These are phyloP conservation scores for Magallana ariakensis DNA, from an alignment of 1,140 invertebrate genomes.

Conservation along the genomic window DNA sequence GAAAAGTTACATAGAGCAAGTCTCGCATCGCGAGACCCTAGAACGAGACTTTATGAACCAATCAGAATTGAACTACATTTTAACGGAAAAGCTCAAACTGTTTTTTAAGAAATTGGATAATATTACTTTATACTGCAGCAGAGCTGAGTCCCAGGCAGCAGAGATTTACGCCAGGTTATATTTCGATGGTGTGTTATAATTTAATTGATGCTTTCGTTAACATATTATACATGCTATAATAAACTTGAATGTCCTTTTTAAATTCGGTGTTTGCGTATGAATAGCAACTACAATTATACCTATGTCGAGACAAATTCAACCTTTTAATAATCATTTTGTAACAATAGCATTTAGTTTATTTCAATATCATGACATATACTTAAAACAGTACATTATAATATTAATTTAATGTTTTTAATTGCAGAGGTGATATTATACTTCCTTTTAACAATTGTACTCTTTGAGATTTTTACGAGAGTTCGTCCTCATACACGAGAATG, in stretches of 20 bases:
- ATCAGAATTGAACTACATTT: slow-evolving; percentile 7
- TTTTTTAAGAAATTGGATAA: slow-evolving; percentile 19
- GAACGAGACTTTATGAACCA: slow-evolving; percentile 13
- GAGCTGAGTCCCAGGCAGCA: slow-evolving; percentile 10
- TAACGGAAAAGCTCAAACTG: not conserved
- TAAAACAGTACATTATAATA: too few relatives aligned
- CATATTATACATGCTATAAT: too few relatives aligned
- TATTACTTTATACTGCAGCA: not conserved
- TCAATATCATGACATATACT: too few relatives aligned
- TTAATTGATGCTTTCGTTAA: too few relatives aligned
- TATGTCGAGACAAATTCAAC: too few relatives aligned
- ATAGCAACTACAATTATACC: too few relatives aligned
- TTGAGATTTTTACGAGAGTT: not conserved
- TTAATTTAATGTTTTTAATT: not conserved
- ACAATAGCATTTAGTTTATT: too few relatives aligned
- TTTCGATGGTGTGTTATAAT: not conserved
- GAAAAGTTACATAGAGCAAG: not conserved
- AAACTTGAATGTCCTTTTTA: too few relatives aligned
- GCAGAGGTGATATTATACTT: slow-evolving; percentile 14
- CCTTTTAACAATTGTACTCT: not conserved
- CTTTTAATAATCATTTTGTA: too few relatives aligned
- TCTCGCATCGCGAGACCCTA: not conserved
- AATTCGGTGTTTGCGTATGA: too few relatives aligned
- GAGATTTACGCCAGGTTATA: not conserved
- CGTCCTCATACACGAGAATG: not conserved